These are phyloP conservation scores for Drosophila parthenogenetica DNA, from an alignment of 2,888 invertebrate genomes.

Conservation along the genomic window DNA sequence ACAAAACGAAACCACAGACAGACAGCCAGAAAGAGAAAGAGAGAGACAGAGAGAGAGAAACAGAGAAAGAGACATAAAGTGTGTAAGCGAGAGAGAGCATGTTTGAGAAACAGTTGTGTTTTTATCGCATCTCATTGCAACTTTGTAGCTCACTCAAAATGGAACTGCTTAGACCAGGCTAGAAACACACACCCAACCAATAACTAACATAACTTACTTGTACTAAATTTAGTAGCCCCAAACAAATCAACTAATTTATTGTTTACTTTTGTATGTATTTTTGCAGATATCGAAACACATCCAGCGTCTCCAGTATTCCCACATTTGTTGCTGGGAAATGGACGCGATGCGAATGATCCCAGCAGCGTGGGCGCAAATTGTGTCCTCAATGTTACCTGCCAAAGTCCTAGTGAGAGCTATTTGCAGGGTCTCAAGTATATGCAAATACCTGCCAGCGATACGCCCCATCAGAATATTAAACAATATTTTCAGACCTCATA, in stretches of 20 bases:
- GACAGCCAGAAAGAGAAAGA: slow-evolving; percentile 4
- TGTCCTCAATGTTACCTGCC: slow-evolving; percentile 93
- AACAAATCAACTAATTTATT: slow-evolving; percentile 3
- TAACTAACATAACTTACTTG: not conserved
- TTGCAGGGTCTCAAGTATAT: slow-evolving; percentile 90
- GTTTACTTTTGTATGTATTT: slow-evolving; percentile 1
- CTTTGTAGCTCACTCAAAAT: slow-evolving; percentile 24
- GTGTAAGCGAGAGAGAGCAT: slow-evolving; percentile 5
- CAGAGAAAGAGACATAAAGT: no score
- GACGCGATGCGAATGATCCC: slow-evolving; percentile 91
- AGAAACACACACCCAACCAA: not conserved
- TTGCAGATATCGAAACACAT: slow-evolving; percentile 89
- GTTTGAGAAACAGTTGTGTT: slow-evolving; percentile 16
- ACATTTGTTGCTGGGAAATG: slow-evolving; percentile 93
- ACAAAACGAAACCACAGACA: slow-evolving; percentile 32
- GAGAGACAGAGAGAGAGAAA: slow-evolving; percentile 3
- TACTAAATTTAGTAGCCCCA: not conserved
- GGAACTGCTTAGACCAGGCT: slow-evolving; percentile 33
- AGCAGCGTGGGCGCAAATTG: slow-evolving; percentile 90
- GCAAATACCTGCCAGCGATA: slow-evolving; percentile 93
- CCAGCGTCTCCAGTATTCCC: slow-evolving; percentile 92
- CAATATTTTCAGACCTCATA: slow-evolving; percentile 95
- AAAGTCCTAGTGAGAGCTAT: slow-evolving; percentile 88
- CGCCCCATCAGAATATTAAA: slow-evolving; percentile 93
- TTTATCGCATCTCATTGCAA: slow-evolving; percentile 23